Evolutionary conservation across 2,797 vertebrate genomes (phyloP).

Genomic region (Melanogrammus aeglefinus): DNA sequence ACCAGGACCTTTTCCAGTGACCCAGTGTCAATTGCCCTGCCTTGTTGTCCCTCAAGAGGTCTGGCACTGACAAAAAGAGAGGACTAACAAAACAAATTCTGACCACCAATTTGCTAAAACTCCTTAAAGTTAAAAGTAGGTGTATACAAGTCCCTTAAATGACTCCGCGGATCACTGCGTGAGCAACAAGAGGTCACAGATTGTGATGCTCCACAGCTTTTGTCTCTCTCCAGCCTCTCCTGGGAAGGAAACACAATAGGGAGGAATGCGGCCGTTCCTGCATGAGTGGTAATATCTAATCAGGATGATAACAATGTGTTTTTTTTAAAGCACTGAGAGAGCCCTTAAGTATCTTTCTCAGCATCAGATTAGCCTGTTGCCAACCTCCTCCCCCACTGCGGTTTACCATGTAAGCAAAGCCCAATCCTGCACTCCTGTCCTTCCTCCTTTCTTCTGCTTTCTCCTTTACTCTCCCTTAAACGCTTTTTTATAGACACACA

Average conservation of each 20-base stretch:
- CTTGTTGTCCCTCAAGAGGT: slow-evolving; percentile 50
- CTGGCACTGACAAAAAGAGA: slow-evolving; percentile 21
- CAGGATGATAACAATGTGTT: slow-evolving; percentile 70
- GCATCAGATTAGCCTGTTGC: slow-evolving; percentile 72
- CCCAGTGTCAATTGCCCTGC: slow-evolving; percentile 54
- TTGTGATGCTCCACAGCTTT: slow-evolving; percentile 54
- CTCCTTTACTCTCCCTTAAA: slow-evolving; percentile 27
- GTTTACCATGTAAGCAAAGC: slow-evolving; percentile 48
- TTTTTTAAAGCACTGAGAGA: slow-evolving; percentile 61
- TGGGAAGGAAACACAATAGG: slow-evolving; percentile 61
- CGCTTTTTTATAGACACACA: slow-evolving; percentile 4
- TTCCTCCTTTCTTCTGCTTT: slow-evolving; percentile 15
- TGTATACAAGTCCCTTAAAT: slow-evolving; percentile 57
- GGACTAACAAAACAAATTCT: slow-evolving; percentile 38
- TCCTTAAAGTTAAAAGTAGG: slow-evolving; percentile 51
- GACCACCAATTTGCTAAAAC: slow-evolving; percentile 47
- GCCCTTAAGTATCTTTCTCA: slow-evolving; percentile 68
- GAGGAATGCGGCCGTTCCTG: slow-evolving; percentile 69
- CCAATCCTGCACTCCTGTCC: slow-evolving; percentile 52
- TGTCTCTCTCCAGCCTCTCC: slow-evolving; percentile 62
- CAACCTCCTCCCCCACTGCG: slow-evolving; percentile 49
- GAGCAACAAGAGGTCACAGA: slow-evolving; percentile 58
- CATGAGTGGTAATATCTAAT: slow-evolving; percentile 71
- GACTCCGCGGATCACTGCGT: slow-evolving; percentile 64
- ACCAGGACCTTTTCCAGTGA: slow-evolving; percentile 61